These are phyloP conservation scores for Chymomyza costata DNA, from an alignment of 1,140 invertebrate species.

Conservation along the genomic window DNA sequence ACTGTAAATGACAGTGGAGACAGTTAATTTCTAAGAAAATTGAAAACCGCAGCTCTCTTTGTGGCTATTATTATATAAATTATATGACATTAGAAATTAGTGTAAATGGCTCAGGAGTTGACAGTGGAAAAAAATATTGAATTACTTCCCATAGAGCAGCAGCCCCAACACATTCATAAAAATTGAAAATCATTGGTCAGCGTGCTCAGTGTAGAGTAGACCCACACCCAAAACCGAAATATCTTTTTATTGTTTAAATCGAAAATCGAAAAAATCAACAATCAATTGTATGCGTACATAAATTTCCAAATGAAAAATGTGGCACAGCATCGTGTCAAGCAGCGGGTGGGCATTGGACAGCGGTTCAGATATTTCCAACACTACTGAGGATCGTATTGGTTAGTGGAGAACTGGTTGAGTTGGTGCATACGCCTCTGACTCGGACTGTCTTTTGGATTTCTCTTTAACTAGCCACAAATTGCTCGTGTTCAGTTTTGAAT, in stretches of 20 bases:
- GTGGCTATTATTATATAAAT: background rate
- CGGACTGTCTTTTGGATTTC: no score
- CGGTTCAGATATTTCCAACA: no score
- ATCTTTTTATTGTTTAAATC: conserved; percentile 28
- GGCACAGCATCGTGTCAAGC: conserved; percentile 32
- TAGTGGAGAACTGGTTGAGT: no score
- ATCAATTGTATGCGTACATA: conserved; percentile 60
- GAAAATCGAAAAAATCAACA: conserved; percentile 51
- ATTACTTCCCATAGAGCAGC: no score
- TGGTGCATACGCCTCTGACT: no score
- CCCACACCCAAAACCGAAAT: conserved; percentile 41
- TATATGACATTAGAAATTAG: background rate
- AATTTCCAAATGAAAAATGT: conserved; percentile 60
- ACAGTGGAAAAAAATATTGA: no score
- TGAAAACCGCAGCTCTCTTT: no score
- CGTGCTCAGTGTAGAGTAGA: conserved; percentile 50
- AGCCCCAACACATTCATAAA: no score
- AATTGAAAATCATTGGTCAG: no score
- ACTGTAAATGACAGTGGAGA: background rate
- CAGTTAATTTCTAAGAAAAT: no score
- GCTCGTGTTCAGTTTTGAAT: conserved; percentile 70
- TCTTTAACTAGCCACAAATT: conserved; percentile 64
- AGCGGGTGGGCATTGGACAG: conserved; percentile 23
- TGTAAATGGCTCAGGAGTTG: no score
- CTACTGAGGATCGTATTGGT: no score